phyloP scores from a whole-genome alignment of 1,140 invertebrate genomes.

The Lepidurus packardi region DNA sequence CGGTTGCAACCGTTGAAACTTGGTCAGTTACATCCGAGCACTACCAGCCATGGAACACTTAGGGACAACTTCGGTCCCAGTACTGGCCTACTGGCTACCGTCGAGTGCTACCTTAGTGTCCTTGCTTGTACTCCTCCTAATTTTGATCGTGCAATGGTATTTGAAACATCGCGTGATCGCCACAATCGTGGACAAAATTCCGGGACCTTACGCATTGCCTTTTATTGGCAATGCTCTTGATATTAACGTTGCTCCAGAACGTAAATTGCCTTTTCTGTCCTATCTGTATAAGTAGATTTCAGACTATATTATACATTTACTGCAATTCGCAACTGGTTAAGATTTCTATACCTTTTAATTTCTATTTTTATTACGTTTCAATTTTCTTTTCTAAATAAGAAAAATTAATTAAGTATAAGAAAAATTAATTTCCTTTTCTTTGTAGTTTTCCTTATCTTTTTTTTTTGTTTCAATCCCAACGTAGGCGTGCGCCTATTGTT shows the following conservation, averaged over 20 bases:
- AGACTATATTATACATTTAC: not conserved
- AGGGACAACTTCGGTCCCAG: not conserved
- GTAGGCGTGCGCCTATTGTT: no score
- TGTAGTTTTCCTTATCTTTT: not conserved
- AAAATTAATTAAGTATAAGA: no score
- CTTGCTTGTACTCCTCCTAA: not conserved
- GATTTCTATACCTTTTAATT: not conserved
- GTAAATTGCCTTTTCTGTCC: not conserved
- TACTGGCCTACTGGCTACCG: constrained; percentile 8
- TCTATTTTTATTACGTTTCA: not conserved
- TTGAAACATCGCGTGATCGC: not conserved
- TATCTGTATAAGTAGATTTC: not conserved
- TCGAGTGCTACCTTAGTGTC: not conserved
- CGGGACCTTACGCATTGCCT: not conserved
- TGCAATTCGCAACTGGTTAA: not conserved
- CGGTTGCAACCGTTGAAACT: no score
- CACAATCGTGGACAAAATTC: not conserved
- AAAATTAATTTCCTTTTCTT: not conserved
- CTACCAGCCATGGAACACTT: no score
- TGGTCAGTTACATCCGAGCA: no score
- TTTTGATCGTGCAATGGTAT: not conserved
- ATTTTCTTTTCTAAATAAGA: not conserved
- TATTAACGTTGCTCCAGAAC: not conserved
- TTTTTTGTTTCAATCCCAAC: no score
- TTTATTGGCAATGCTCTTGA: constrained; percentile 17